phyloP scores from a whole-genome alignment of 2,113 vertebrate genomes.

The Siphamia tubifer region DNA sequence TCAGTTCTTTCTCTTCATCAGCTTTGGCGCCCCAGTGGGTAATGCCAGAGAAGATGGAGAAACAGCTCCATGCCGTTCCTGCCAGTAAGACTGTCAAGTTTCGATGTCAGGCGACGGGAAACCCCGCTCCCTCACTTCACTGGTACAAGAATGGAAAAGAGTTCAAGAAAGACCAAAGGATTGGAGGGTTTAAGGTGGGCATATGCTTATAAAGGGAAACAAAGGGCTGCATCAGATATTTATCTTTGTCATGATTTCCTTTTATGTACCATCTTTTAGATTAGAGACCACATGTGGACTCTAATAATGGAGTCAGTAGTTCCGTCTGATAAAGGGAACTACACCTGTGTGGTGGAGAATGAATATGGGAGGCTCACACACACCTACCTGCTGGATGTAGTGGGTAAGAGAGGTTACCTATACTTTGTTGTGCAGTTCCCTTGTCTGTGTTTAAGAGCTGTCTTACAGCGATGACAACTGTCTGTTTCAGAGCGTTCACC shows the following conservation, averaged over 20 bases:
- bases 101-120: conserved; percentile 87
- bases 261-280: conserved; percentile 64
- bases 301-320: conserved; percentile 94
- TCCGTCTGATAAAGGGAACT: conserved; percentile 91
- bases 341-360: conserved; percentile 93
- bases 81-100: conserved; percentile 89
- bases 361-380: conserved; percentile 88
- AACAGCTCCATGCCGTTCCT: conserved; percentile 86
- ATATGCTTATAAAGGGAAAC: no score
- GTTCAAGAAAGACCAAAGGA: conserved; percentile 89
- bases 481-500: conserved; percentile 82
- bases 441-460: no score
- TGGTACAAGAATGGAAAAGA: conserved; percentile 93
- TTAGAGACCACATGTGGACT: conserved; percentile 89
- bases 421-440: neutral
- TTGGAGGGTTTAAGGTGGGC: conserved; percentile 91
- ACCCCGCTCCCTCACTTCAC: conserved; percentile 83
- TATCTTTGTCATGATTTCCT: neutral
- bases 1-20: neutral
- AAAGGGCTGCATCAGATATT: no score
- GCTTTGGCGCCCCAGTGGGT: conserved; percentile 87
- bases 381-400: conserved; percentile 91
- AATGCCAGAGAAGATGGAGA: conserved; percentile 91
- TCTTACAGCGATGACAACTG: no score
- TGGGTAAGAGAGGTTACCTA: conserved; percentile 78